These are phyloP conservation scores for Ellobius talpinus DNA, from an alignment of 2,113 vertebrate genomes.

Conservation along the genomic window DNA sequence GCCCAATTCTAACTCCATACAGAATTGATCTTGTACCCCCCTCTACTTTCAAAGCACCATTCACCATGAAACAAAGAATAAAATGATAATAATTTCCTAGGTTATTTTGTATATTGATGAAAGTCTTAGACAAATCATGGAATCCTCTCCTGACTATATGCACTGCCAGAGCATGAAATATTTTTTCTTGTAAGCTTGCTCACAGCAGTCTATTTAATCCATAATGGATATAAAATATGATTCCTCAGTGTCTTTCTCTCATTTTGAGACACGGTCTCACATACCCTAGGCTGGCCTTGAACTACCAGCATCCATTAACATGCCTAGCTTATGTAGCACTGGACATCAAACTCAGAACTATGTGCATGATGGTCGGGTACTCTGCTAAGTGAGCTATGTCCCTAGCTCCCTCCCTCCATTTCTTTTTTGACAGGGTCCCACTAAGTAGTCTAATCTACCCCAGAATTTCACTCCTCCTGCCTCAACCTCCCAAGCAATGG, in stretches of 20 bases:
- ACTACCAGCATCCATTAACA: not conserved
- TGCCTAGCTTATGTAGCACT: not conserved
- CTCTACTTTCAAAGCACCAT: constrained; percentile 17
- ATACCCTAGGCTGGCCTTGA: not conserved
- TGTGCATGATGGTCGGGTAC: not conserved
- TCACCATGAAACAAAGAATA: not conserved
- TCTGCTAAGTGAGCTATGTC: not conserved
- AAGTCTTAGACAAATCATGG: constrained; percentile 31
- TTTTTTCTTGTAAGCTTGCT: not conserved
- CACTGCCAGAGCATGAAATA: not conserved
- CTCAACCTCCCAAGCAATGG: not conserved
- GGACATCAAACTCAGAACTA: not conserved
- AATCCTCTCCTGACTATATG: constrained; percentile 20
- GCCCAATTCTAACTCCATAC: not conserved
- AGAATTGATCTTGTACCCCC: not conserved
- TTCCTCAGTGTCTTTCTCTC: not conserved
- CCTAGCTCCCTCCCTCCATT: not conserved
- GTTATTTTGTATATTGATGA: not conserved
- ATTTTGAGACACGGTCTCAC: not conserved
- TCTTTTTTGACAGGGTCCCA: not conserved
- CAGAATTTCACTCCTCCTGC: not conserved
- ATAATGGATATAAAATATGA: constrained; percentile 3
- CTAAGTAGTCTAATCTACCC: not conserved
- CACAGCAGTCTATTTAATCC: constrained; percentile 11
- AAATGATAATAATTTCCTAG: not conserved